Conservation (phyloP, 1,140 invertebrate species). For the Chironomus tepperi region DNA sequence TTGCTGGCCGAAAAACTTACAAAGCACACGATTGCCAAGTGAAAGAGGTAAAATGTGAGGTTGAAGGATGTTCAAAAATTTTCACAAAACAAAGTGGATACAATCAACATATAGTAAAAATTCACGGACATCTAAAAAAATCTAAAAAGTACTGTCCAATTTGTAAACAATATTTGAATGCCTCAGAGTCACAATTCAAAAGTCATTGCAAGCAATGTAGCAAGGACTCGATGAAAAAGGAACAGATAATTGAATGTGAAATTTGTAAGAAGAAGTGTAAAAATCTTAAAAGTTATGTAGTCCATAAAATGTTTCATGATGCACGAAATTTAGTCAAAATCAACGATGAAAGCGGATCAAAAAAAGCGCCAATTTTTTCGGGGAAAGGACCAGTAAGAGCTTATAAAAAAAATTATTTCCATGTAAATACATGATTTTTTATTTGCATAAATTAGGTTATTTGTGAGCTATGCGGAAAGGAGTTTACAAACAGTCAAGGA, state of each 20-base stretch:
- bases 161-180: neutral
- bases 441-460: neutral
- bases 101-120: neutral
- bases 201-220: neutral
- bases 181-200: neutral
- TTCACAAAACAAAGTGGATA: neutral
- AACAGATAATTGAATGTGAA: neutral
- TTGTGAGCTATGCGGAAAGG: neutral
- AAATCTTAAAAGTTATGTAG: neutral
- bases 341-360: neutral
- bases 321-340: neutral
- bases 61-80: neutral
- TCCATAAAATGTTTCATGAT: conserved; percentile 21
- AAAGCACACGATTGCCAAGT: neutral
- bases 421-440: neutral
- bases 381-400: neutral
- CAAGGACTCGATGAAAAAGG: neutral
- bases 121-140: neutral
- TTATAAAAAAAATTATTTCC: neutral
- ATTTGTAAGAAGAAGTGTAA: neutral
- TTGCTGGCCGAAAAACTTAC: neutral
- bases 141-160: neutral
- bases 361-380: neutral
- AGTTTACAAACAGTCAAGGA: neutral
- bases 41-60: neutral